Evolutionary conservation across 2,113 vertebrate species (phyloP).

Genomic region (western clawed frog (Xenopus tropicalis)): UCB_Xtro_10.0 CM004444.2:99949501-99950000

Average conservation of each 20-base stretch:
- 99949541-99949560: too few species aligned
- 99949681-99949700: not conserved
- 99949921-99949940: constrained; percentile 25
- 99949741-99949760: constrained; percentile 14
- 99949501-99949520: too few species aligned
- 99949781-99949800: not conserved
- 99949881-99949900: constrained; percentile 13
- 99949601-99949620: too few species aligned
- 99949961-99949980: constrained; percentile 22
- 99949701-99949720: not conserved
- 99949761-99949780: not conserved
- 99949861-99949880: constrained; percentile 21
- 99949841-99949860: constrained; percentile 5
- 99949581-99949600: too few species aligned
- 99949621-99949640: too few species aligned
- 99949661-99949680: too few species aligned
- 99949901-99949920: not conserved
- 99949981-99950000: constrained; percentile 44
- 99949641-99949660: too few species aligned
- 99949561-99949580: too few species aligned
- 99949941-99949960: constrained; percentile 16
- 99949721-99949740: constrained; percentile 14
- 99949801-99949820: constrained; percentile 1
- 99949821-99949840: not conserved
- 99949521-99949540: too few species aligned